phyloP scores from a whole-genome alignment of 2,888 invertebrate species.

The Oasisia sp. region DNA sequence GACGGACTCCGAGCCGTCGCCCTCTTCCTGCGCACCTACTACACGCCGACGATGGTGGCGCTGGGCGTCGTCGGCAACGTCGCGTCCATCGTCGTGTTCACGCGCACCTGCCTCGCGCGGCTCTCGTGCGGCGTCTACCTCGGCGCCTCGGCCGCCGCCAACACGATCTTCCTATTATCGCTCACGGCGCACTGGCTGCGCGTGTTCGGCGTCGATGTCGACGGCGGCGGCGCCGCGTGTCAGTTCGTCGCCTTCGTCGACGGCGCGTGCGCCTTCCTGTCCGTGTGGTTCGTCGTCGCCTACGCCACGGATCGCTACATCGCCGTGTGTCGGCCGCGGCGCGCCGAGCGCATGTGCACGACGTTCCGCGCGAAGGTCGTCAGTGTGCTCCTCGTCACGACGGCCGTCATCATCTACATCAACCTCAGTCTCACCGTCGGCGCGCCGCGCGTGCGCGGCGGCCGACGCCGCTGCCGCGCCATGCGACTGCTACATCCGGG shows the following conservation, averaged over 20 bases:
- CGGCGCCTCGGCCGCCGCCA: conserved; percentile 8
- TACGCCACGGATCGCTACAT: conserved; percentile 30
- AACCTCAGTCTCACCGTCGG: conserved; percentile 27
- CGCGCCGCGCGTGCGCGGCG: conserved; percentile 17
- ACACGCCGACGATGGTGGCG: conserved; percentile 23
- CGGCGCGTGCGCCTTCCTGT: conserved; percentile 27
- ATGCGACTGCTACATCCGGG: neutral
- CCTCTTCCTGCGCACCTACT: conserved; percentile 19
- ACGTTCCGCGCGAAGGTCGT: conserved; percentile 26
- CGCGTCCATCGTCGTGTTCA: neutral
- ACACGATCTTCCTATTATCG: conserved; percentile 28
- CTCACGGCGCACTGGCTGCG: conserved; percentile 27
- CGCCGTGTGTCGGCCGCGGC: neutral
- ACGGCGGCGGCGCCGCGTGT: conserved; percentile 28
- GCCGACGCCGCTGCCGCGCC: conserved; percentile 20
- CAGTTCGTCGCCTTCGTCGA: conserved; percentile 33
- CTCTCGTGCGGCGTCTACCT: conserved; percentile 27
- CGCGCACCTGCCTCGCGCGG: neutral
- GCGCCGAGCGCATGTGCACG: conserved; percentile 17
- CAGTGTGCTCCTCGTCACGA: neutral
- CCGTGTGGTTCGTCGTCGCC: conserved; percentile 30
- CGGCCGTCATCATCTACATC: conserved; percentile 26
- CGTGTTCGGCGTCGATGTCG: conserved; percentile 20
- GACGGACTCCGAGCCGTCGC: conserved; percentile 60
- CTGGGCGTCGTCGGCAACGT: conserved; percentile 27